Conservation (phyloP, 2,113 vertebrate species). For the Ceuthmochares aereus region DNA sequence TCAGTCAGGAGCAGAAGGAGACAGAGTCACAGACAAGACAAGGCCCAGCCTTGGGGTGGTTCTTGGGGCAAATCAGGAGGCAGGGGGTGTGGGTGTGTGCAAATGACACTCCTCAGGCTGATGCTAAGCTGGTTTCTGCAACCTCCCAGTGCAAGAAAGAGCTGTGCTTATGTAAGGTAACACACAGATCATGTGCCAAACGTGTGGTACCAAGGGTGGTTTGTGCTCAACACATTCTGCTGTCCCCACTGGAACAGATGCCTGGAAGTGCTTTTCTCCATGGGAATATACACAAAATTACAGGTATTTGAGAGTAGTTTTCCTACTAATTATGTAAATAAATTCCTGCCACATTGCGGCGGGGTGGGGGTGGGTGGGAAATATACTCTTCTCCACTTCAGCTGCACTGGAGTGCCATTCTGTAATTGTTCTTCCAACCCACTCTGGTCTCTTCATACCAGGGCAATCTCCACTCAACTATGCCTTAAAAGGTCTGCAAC, state of each 20-base stretch:
- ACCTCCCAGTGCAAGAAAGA: neutral
- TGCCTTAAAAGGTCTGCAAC: neutral
- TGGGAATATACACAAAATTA: conserved; percentile 3
- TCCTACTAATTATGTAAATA: conserved; percentile 1
- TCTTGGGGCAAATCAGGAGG: neutral
- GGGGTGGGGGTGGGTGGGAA: fast-evolving
- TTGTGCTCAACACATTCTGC: neutral
- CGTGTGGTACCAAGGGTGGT: neutral
- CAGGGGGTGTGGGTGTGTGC: neutral
- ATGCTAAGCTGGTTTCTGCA: neutral
- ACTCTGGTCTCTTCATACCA: neutral
- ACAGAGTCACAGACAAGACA: neutral
- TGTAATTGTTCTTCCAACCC: neutral
- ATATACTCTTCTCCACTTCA: neutral
- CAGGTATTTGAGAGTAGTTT: neutral
- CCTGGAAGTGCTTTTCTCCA: neutral
- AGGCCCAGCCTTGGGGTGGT: too few relatives aligned
- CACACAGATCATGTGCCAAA: neutral
- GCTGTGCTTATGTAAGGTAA: neutral
- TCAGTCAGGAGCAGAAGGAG: neutral
- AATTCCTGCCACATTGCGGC: neutral
- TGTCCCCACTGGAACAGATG: neutral
- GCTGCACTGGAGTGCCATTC: neutral
- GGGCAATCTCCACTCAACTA: neutral
- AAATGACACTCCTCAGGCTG: neutral